These are phyloP conservation scores for Galeopterus variegatus DNA, from an alignment of 2,113 vertebrate genomes.

Conservation along the genomic window DNA sequence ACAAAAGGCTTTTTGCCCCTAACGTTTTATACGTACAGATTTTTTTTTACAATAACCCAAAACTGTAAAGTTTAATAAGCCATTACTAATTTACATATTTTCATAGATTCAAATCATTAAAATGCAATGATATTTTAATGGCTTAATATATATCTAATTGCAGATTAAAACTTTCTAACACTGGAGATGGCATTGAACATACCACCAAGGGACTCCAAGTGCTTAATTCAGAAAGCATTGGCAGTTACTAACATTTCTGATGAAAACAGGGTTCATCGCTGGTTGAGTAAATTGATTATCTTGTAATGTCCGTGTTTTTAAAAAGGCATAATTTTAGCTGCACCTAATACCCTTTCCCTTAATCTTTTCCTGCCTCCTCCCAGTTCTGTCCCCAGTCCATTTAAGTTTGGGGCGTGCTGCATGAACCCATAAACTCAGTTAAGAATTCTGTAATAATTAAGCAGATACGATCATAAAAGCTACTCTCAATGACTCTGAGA, in stretches of 20 bases:
- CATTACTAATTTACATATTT: constrained; percentile 85
- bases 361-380: background rate
- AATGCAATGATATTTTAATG: constrained; percentile 85
- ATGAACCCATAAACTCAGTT: constrained; percentile 14
- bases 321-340: constrained; percentile 62
- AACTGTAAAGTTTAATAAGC: constrained; percentile 85
- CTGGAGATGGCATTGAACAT: constrained; percentile 24
- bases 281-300: constrained; percentile 52
- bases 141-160: constrained; percentile 84
- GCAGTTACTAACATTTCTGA: constrained; percentile 43
- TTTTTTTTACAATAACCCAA: constrained; percentile 80
- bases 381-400: background rate
- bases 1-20: constrained; percentile 48
- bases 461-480: constrained; percentile 24
- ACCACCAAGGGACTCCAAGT: constrained; percentile 1
- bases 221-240: constrained; percentile 33
- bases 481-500: background rate
- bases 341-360: background rate
- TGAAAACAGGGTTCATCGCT: background rate
- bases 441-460: constrained; percentile 43
- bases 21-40: constrained; percentile 56
- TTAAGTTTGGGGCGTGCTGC: background rate
- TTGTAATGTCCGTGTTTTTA: constrained; percentile 29
- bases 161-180: constrained; percentile 79
- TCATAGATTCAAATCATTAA: constrained; percentile 86